These are phyloP conservation scores for Cyprinodon variegatus DNA, from an alignment of 2,113 vertebrate genomes.

Conservation along the genomic window DNA sequence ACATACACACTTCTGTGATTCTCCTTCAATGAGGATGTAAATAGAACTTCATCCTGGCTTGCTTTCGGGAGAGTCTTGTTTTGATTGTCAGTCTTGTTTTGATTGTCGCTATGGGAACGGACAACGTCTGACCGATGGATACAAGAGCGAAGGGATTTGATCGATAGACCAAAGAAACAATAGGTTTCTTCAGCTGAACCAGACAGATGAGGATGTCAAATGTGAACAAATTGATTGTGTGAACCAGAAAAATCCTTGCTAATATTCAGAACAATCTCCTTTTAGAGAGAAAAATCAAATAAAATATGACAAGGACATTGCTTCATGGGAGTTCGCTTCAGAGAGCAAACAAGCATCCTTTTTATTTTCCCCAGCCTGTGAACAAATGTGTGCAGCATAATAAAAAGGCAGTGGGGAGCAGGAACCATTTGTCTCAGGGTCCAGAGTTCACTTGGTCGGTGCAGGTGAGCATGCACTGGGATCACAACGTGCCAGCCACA, in stretches of 20 bases:
- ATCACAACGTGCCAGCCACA: constrained; percentile 34
- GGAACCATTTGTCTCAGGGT: constrained; percentile 55
- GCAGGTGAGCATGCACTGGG: constrained; percentile 40
- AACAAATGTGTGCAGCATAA: constrained; percentile 43
- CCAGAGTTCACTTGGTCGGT: constrained; percentile 53
- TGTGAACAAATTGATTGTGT: background rate
- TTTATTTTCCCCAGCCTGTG: constrained; percentile 5
- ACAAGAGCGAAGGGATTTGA: constrained; percentile 52
- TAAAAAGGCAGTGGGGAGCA: constrained; percentile 22
- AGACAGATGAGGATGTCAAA: constrained; percentile 12
- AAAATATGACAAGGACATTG: background rate
- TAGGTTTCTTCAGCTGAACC: constrained; percentile 14
- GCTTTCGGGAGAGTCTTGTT: constrained; percentile 43
- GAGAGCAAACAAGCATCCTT: constrained; percentile 16
- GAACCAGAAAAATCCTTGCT: background rate
- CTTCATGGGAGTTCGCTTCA: constrained; percentile 8
- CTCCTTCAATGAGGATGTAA: constrained; percentile 26
- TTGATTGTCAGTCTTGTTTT: constrained; percentile 65
- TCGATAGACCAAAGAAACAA: constrained; percentile 55
- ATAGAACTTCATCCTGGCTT: constrained; percentile 24
- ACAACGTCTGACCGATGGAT: constrained; percentile 53
- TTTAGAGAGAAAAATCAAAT: background rate
- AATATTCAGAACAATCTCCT: background rate
- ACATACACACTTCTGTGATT: constrained; percentile 18
- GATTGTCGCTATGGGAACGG: constrained; percentile 72